phyloP scores from a whole-genome alignment of 2,888 invertebrate species.

The Tetrapedia diversipes region DNA sequence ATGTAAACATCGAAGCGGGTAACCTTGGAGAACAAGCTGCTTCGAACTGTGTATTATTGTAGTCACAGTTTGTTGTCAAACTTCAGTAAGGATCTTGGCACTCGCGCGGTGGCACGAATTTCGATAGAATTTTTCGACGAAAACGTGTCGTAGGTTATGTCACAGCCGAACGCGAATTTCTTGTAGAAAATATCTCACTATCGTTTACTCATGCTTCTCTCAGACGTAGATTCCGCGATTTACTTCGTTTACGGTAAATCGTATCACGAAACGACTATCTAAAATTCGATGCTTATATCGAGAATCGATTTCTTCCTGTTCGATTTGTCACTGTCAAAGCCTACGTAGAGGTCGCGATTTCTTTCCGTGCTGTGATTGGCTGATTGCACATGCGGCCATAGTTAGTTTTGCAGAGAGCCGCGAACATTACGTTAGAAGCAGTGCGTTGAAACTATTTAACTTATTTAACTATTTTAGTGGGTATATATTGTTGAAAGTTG shows the following conservation, averaged over 20 bases:
- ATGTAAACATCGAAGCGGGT: too few relatives aligned
- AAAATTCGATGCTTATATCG: background rate
- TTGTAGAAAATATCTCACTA: background rate
- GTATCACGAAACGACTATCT: background rate
- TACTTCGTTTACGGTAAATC: background rate
- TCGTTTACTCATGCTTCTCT: background rate
- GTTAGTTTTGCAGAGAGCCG: background rate
- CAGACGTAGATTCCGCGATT: background rate
- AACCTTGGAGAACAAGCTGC: background rate
- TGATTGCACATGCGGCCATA: background rate
- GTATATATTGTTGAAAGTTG: background rate
- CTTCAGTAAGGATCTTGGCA: background rate
- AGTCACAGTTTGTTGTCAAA: background rate
- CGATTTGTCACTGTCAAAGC: too few relatives aligned
- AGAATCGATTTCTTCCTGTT: slow-evolving; percentile 7
- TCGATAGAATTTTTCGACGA: background rate
- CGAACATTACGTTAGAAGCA: background rate
- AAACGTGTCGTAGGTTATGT: background rate
- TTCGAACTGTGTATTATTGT: too few relatives aligned
- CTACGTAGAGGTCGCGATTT: background rate
- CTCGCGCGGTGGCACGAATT: background rate
- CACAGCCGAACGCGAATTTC: background rate
- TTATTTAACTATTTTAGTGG: background rate
- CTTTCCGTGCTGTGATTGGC: background rate
- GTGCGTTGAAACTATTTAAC: background rate